These are phyloP conservation scores for Temnothorax unifasciatus DNA, from an alignment of 2,888 invertebrate genomes.

Conservation along the genomic window DNA sequence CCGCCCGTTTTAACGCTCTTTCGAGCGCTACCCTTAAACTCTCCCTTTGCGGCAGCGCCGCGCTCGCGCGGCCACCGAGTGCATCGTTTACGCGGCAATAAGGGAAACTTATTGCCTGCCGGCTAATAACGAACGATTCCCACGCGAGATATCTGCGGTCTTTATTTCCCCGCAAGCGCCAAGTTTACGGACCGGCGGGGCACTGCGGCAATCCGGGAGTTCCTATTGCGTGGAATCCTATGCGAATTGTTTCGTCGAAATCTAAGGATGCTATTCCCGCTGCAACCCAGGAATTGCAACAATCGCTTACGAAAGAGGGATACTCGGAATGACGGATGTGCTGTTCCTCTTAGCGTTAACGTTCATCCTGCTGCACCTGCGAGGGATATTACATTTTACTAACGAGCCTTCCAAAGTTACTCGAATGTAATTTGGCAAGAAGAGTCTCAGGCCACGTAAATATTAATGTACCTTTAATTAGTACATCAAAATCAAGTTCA, in stretches of 20 bases:
- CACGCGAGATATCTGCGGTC: constrained; percentile 74
- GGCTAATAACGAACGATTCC: constrained; percentile 81
- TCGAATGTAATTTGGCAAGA: not conserved
- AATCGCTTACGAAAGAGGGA: constrained; percentile 38
- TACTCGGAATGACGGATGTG: constrained; percentile 47
- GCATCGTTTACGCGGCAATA: constrained; percentile 80
- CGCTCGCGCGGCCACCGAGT: constrained; percentile 66
- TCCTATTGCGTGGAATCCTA: constrained; percentile 56
- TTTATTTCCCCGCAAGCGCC: constrained; percentile 69
- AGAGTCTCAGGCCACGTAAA: not conserved
- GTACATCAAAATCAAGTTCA: not conserved
- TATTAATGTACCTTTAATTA: not conserved
- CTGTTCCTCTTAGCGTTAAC: constrained; percentile 1
- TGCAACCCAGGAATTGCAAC: constrained; percentile 47
- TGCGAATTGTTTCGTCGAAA: constrained; percentile 54
- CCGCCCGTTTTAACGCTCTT: constrained; percentile 29
- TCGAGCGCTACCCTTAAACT: constrained; percentile 63
- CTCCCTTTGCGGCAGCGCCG: constrained; percentile 63
- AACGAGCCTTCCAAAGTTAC: not conserved
- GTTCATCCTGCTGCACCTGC: not conserved
- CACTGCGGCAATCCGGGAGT: constrained; percentile 56
- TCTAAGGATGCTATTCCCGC: constrained; percentile 55
- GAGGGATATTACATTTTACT: not conserved
- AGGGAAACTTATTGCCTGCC: constrained; percentile 78
- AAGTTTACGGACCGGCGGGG: constrained; percentile 65